Conservation (phyloP, 1,140 invertebrate species). For the Drusus annulatus region DNA sequence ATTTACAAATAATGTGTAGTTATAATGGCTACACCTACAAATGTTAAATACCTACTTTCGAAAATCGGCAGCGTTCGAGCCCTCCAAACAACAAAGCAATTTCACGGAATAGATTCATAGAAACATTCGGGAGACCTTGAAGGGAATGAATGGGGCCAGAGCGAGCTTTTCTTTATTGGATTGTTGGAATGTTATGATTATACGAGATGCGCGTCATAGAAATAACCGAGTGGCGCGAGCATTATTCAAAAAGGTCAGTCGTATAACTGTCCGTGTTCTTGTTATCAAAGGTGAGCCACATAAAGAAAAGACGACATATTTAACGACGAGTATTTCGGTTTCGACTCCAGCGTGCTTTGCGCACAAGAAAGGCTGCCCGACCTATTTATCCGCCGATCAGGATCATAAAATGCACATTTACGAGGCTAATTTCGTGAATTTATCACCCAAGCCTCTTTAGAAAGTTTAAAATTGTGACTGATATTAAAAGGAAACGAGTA, state of each 20-base stretch:
- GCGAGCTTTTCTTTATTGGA: too few relatives aligned
- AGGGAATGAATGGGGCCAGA: too few relatives aligned
- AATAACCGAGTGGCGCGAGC: constrained; percentile 12
- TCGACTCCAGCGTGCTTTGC: not conserved
- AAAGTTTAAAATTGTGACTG: constrained; percentile 22
- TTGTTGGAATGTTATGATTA: not conserved
- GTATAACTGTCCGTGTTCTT: constrained; percentile 20
- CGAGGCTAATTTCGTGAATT: constrained; percentile 30
- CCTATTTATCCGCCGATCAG: constrained; percentile 14
- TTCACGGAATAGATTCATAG: too few relatives aligned
- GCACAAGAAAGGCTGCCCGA: not conserved
- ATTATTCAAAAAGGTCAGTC: constrained; percentile 29
- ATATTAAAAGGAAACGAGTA: not conserved
- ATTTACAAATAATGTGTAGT: too few relatives aligned
- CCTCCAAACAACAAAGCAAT: too few relatives aligned
- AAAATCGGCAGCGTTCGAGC: too few relatives aligned
- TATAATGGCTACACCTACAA: too few relatives aligned
- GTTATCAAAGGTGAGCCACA: constrained; percentile 31
- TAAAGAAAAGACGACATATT: constrained; percentile 34
- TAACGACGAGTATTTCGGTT: constrained; percentile 28
- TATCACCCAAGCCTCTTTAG: constrained; percentile 27
- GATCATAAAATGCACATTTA: constrained; percentile 36
- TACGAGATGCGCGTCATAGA: not conserved
- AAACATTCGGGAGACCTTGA: too few relatives aligned
- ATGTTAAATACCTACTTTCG: too few relatives aligned